Percentiles rank a stretch among this genome's conserved stretches.
phyloP scores from a whole-genome alignment of 2,113 vertebrate species.

The Triplophysa tibetana region DNA sequence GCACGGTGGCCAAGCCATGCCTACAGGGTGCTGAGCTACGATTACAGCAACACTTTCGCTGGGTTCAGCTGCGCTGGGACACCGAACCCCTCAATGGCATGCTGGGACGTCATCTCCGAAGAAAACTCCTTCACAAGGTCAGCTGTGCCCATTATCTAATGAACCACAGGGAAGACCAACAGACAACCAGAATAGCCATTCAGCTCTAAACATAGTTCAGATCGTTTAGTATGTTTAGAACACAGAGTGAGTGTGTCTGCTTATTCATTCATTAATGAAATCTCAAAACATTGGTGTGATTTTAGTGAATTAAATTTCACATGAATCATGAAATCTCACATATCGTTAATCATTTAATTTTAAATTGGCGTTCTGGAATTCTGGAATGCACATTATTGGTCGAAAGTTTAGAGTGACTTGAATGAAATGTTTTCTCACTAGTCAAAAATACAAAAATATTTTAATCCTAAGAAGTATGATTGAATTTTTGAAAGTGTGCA shows the following conservation, averaged over 20 bases:
- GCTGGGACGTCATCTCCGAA: constrained; percentile 84
- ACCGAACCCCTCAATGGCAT: constrained; percentile 86
- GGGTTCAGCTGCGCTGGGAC: constrained; percentile 94
- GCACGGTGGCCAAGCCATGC: constrained; percentile 83
- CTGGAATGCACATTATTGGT: no score
- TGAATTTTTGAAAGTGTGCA: no score
- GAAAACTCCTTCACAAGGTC: constrained; percentile 87
- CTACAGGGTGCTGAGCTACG: constrained; percentile 88
- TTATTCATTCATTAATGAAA: background rate
- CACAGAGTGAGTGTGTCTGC: background rate
- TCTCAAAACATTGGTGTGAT: no score
- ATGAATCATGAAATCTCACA: no score
- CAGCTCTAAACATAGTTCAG: constrained; percentile 23
- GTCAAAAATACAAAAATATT: no score
- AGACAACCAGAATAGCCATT: constrained; percentile 13
- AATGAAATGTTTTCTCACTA: no score
- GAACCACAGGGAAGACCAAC: constrained; percentile 6
- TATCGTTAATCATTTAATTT: no score
- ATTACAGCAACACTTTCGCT: constrained; percentile 94
- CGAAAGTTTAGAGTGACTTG: no score
- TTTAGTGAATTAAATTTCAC: no score
- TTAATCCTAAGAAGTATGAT: no score
- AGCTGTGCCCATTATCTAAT: constrained; percentile 33
- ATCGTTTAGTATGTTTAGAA: constrained; percentile 1
- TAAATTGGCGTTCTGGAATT: no score